Evolutionary conservation across 2,888 invertebrate species (phyloP).

Genomic region (Ariolimax columbianus): DNA sequence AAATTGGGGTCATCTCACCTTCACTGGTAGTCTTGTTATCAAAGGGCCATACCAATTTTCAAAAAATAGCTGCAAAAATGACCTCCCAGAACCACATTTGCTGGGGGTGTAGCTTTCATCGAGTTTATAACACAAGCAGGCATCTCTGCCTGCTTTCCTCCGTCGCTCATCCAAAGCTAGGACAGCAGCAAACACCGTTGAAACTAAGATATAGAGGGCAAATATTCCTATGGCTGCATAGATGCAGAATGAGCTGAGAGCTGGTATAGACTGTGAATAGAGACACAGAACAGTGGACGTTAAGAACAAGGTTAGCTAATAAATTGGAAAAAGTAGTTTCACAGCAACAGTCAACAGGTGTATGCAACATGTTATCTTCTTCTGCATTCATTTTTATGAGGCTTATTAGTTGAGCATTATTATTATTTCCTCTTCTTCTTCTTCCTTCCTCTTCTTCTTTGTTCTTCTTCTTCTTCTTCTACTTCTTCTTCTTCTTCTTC

Average conservation of each 20-base stretch:
- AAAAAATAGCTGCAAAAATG: slow-evolving; percentile 83
- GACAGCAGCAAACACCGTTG: slow-evolving; percentile 89
- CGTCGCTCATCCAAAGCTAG: slow-evolving; percentile 85
- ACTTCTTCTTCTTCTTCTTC: too few species aligned
- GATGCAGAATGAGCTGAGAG: slow-evolving; percentile 89
- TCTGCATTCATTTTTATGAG: too few species aligned
- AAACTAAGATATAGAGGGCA: slow-evolving; percentile 84
- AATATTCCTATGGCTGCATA: slow-evolving; percentile 88
- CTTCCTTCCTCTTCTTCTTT: too few species aligned
- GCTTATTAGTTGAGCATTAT: too few species aligned
- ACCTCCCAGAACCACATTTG: slow-evolving; percentile 81
- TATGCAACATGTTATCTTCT: too few species aligned
- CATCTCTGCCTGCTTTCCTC: slow-evolving; percentile 62
- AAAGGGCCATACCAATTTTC: slow-evolving; percentile 83
- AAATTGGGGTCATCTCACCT: slow-evolving; percentile 78
- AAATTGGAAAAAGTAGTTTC: too few species aligned
- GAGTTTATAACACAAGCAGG: slow-evolving; percentile 82
- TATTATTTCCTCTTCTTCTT: too few species aligned
- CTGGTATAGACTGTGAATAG: slow-evolving; percentile 84
- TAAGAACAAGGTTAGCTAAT: too few species aligned
- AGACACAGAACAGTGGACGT: not conserved
- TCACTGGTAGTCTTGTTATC: slow-evolving; percentile 84
- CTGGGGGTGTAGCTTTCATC: slow-evolving; percentile 80
- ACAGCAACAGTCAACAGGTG: too few species aligned
- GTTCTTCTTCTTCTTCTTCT: too few species aligned